Evolutionary conservation across 1,140 invertebrate genomes (phyloP), one percentile per base, ranked within the genome.

Genomic region (Drepana arcuata): DNA sequence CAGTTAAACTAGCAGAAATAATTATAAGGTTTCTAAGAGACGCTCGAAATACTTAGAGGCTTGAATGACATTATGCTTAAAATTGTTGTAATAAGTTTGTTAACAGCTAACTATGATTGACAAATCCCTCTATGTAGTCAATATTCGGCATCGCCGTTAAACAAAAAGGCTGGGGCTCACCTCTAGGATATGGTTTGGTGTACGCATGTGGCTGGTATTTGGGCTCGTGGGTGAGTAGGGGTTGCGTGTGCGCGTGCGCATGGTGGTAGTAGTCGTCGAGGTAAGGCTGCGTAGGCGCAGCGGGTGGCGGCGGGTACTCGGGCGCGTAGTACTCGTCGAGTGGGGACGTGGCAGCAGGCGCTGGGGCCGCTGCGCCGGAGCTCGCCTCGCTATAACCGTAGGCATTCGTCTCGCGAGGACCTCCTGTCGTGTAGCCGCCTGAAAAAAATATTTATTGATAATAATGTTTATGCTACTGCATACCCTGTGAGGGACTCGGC

Each of bases 131-230:
- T n/a, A n/a, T n/a, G n/a, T n/a, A n/a, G n/a, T n/a, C n/a, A n/a
- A n/a, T n/a, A n/a, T n/a, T n/a, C n/a, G n/a, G n/a, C n/a, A n/a
- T n/a, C n/a, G n/a, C n/a, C n/a, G n/a, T n/a, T n/a, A n/a, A n/a
- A n/a, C n/a, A n/a, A 10, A 26, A 10, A 26, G 24, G 10, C 2
- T n/a, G 9, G 24, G n/a, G n/a, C 79, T 83, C 52, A 91, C 89
- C 86, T 86, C 89, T 84, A 23, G 88, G 84, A 63, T 90, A 91
- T 53, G 85, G 88, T 75, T 91, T 91, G 56, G 86, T 87, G 58
- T 88, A 88, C 25, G 85, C 79, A 54, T 87, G 85, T 7, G 88
- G 88, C 56, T 89, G 88, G 68, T 90, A 91, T 56, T 92, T 91
- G 43, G 86, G 84, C 60, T 91, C 90, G 50, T 90, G 79, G 12